These are phyloP conservation scores for Syrrhaptes paradoxus DNA, from an alignment of 2,113 vertebrate species.

Conservation along the genomic window DNA sequence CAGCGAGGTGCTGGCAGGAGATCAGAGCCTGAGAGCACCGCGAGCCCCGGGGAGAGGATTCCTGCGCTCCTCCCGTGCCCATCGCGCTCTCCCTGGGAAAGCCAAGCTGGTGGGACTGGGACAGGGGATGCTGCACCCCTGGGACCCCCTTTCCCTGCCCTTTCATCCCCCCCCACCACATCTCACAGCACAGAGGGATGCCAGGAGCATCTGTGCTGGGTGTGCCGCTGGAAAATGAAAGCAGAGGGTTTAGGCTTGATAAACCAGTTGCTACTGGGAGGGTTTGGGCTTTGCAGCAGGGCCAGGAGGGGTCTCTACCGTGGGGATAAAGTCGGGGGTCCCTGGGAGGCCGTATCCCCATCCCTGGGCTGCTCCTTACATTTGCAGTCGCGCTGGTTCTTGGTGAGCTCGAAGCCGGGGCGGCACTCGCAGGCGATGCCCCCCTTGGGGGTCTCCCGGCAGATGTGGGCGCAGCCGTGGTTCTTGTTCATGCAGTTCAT, in stretches of 20 bases:
- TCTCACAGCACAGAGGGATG: neutral
- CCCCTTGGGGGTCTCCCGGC: slow-evolving; percentile 93
- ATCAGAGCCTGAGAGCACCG: slow-evolving; percentile 10
- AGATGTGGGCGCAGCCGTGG: slow-evolving; percentile 97
- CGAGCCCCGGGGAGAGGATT: neutral
- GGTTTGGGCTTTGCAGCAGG: neutral
- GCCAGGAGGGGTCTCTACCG: neutral
- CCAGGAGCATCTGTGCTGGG: neutral
- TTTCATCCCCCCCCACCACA: neutral
- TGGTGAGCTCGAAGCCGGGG: slow-evolving; percentile 96
- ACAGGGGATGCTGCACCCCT: neutral
- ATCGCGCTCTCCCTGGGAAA: neutral
- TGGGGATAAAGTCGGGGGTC: neutral
- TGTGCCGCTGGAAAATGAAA: neutral
- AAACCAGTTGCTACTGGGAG: neutral
- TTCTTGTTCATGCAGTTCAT: slow-evolving; percentile 99
- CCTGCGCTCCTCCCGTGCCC: neutral
- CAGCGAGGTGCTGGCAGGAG: slow-evolving; percentile 28
- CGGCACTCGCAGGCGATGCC: slow-evolving; percentile 95
- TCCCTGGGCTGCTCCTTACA: slow-evolving; percentile 75
- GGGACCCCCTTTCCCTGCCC: neutral
- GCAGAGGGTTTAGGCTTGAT: neutral
- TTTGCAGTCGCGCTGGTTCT: slow-evolving; percentile 96
- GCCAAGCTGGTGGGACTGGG: neutral
- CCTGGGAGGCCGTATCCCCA: rapidly evolving